Percentiles rank a stretch among this genome's conserved stretches.
These are phyloP conservation scores for Notarius lentiginosus DNA, from an alignment of 2,113 vertebrate genomes.

Conservation along the genomic window DNA sequence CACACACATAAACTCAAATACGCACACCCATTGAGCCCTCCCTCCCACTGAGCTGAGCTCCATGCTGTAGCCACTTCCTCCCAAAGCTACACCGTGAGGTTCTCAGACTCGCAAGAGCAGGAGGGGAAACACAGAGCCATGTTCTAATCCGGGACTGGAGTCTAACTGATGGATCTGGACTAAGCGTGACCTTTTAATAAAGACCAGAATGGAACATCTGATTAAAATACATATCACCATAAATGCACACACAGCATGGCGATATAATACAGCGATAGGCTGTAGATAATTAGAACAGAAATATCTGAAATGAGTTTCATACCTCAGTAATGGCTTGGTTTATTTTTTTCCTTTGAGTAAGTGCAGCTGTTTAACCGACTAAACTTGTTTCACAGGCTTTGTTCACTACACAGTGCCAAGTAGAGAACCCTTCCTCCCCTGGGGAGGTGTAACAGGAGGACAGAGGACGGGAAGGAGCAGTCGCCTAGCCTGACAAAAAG, in stretches of 20 bases:
- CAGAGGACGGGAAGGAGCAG: too few relatives aligned
- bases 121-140: slow-evolving; percentile 41
- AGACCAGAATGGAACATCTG: background rate
- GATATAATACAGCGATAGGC: background rate
- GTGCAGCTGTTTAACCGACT: background rate
- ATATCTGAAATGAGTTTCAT: background rate
- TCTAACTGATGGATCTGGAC: background rate
- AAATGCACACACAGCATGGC: background rate
- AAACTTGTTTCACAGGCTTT: slow-evolving; percentile 15
- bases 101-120: background rate
- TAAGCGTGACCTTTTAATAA: background rate
- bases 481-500: too few relatives aligned
- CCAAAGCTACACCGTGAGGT: slow-evolving; percentile 22
- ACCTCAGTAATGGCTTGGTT: background rate
- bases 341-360: background rate
- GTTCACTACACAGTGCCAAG: background rate
- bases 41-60: slow-evolving; percentile 42
- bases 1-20: background rate
- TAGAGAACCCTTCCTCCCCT: too few relatives aligned
- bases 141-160: background rate
- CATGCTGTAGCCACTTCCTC: slow-evolving; percentile 51
- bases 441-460: background rate
- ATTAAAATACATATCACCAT: background rate
- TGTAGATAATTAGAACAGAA: background rate
- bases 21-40: slow-evolving; percentile 28